Evolutionary conservation across 1,140 invertebrate genomes (phyloP).

Genomic region (Periplaneta americana): DNA sequence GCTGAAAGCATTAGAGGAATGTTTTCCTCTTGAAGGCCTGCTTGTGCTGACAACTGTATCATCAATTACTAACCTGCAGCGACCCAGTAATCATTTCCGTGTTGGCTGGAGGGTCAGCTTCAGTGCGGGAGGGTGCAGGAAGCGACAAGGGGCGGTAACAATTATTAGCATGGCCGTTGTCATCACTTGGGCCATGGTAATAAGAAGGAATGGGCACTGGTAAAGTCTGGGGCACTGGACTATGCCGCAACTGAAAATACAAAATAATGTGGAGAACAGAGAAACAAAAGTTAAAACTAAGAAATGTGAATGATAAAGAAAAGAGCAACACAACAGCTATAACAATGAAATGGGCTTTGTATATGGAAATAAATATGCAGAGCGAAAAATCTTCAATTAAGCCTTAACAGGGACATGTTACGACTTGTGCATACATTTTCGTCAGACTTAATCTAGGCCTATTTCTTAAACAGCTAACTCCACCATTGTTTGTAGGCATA

Average conservation of each 20-base stretch:
- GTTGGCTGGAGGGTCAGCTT: not conserved
- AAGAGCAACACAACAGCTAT: not conserved
- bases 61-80: conserved; percentile 1
- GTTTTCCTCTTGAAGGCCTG: not conserved
- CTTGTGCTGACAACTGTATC: not conserved
- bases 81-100: not conserved
- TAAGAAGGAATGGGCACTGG: conserved; percentile 7
- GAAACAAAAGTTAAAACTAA: not conserved
- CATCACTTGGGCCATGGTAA: not conserved
- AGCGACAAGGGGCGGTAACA: conserved; percentile 6
- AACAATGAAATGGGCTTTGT: not conserved
- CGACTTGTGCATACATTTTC: no score
- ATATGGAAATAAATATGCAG: not conserved
- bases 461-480: no score
- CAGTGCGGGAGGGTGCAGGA: conserved; percentile 7
- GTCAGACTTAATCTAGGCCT: no score
- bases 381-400: no score
- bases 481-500: no score
- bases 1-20: no score
- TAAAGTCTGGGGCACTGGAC: conserved; percentile 5
- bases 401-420: no score
- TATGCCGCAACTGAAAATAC: conserved; percentile 10
- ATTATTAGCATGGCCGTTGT: not conserved
- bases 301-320: not conserved
- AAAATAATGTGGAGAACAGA: not conserved